Percentiles rank a stretch among this genome's conserved stretches.
Conservation (phyloP, 2,888 invertebrate genomes). For the Pyrocoelia pectoralis region DNA sequence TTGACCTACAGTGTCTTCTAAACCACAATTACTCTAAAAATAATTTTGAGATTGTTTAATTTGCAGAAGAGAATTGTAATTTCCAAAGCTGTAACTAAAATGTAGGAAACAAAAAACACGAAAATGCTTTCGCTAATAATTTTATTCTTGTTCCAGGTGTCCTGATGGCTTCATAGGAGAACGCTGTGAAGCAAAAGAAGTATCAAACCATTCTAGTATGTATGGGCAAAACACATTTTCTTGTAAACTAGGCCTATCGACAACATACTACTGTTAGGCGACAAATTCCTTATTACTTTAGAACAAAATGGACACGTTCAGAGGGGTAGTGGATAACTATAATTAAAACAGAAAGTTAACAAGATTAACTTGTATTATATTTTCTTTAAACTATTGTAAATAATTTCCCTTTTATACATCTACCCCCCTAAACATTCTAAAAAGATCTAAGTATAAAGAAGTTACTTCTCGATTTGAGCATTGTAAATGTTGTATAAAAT, state of each 20-base stretch:
- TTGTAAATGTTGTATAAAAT: slow-evolving; percentile 46
- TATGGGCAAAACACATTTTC: slow-evolving; percentile 72
- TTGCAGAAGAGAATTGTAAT: too few species aligned
- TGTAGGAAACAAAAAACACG: too few species aligned
- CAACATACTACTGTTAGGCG: slow-evolving; percentile 77
- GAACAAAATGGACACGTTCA: slow-evolving; percentile 21
- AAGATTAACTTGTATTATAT: slow-evolving; percentile 32
- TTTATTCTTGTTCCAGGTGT: slow-evolving; percentile 66
- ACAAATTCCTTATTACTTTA: slow-evolving; percentile 18
- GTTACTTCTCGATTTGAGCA: slow-evolving; percentile 29
- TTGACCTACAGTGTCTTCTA: too few species aligned
- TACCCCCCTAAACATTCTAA: slow-evolving; percentile 30
- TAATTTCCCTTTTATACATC: slow-evolving; percentile 26
- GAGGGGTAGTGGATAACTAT: slow-evolving; percentile 26
- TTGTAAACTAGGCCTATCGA: slow-evolving; percentile 81
- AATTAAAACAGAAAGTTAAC: slow-evolving; percentile 19
- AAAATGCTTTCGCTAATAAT: slow-evolving; percentile 1
- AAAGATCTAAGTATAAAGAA: slow-evolving; percentile 21
- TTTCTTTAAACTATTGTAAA: slow-evolving; percentile 31
- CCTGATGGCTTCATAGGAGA: slow-evolving; percentile 81
- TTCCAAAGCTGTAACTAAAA: too few species aligned
- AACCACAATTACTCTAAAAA: too few species aligned
- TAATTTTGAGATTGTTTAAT: too few species aligned
- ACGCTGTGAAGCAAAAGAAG: slow-evolving; percentile 82
- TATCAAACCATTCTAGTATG: slow-evolving; percentile 79